Conservation (phyloP, 2,888 invertebrate genomes). For the Zhengitettix transpicula region DNA sequence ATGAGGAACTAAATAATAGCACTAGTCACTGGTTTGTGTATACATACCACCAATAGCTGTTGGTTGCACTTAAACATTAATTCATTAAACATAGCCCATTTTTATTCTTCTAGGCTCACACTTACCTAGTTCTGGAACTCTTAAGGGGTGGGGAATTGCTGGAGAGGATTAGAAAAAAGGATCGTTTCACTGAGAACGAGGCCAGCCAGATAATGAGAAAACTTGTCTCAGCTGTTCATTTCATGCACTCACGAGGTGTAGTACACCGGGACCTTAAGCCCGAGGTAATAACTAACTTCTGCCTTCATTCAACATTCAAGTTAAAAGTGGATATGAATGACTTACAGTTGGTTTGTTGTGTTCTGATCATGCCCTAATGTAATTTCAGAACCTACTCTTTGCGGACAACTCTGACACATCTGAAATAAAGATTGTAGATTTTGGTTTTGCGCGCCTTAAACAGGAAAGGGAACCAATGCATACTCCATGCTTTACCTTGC, state of each 20-base stretch:
- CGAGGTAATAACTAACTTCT: constrained; percentile 42
- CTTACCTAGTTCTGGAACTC: constrained; percentile 81
- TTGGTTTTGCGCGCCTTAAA: constrained; percentile 81
- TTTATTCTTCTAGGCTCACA: constrained; percentile 41
- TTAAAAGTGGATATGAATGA: too few species aligned
- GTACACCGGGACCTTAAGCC: constrained; percentile 92
- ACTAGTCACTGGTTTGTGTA: too few species aligned
- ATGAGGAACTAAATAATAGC: too few species aligned
- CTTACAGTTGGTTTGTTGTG: too few species aligned
- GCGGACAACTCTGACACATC: constrained; percentile 36
- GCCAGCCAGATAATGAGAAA: constrained; percentile 69
- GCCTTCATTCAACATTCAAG: too few species aligned
- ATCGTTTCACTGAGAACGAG: constrained; percentile 54
- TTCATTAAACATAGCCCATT: background rate
- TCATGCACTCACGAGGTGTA: constrained; percentile 68
- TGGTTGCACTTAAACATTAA: too few species aligned
- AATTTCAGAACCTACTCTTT: constrained; percentile 46
- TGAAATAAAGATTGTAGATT: constrained; percentile 81
- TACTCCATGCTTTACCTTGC: constrained; percentile 87
- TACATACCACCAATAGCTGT: too few species aligned
- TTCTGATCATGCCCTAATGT: too few species aligned
- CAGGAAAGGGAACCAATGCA: constrained; percentile 40
- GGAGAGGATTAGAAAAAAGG: constrained; percentile 42
- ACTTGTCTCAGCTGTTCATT: constrained; percentile 65
- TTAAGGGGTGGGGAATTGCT: constrained; percentile 70